Base-by-base conservation (phyloP, 2,797 vertebrate genomes). In the Halcyon smyrnensis region DNA sequence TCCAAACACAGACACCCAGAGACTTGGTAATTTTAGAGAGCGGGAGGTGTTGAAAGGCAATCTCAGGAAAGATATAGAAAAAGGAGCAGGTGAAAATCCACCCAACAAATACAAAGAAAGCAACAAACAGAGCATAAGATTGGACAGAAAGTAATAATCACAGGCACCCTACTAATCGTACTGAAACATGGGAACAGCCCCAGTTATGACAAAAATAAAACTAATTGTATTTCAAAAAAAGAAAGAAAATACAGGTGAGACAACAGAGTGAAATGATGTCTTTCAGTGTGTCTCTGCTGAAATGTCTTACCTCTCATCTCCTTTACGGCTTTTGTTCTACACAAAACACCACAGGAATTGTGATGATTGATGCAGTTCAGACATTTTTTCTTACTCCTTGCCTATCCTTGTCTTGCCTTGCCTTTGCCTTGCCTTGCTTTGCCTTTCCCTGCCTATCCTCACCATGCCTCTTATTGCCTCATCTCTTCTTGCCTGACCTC, bases 61-160 rank as follows among this genome's bases (percentile, higher is more conserved):
- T 56, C 41, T 69, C 48, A 23, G 30, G 11, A 46, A 86, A 30
- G 57, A 56, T 32, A 53, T 23, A 75, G 28, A 34, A 82, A 83
- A 70, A 74, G 39, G 8, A 82, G 48, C 25, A 89, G 39, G 43
- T 51, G 23, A 78, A 93, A 93, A 92, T 46, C 46, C 54, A 48
- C 34, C 43, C 50, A 75, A n/a, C 12, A 93, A 79, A 79, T 53
- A 64, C 25, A 80, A 78, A 88, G 36, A 77, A 84, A 60, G 1
- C 8, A 54, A 39, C 12, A 86, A 34, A 43, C 14, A 27, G 9
- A 53, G 14, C 0, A 0, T 28, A 50, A 41, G 25, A 30, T 0
- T 59, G 23, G 32, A 67, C 37, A 80, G 36, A 75, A 24, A 56
- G 16, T 28, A 91, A 65, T 57, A 93, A 76, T 70, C n/a, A 71